These are phyloP conservation scores for Hyles euphorbiae DNA, from an alignment of 1,140 invertebrate genomes.

Conservation along the genomic window DNA sequence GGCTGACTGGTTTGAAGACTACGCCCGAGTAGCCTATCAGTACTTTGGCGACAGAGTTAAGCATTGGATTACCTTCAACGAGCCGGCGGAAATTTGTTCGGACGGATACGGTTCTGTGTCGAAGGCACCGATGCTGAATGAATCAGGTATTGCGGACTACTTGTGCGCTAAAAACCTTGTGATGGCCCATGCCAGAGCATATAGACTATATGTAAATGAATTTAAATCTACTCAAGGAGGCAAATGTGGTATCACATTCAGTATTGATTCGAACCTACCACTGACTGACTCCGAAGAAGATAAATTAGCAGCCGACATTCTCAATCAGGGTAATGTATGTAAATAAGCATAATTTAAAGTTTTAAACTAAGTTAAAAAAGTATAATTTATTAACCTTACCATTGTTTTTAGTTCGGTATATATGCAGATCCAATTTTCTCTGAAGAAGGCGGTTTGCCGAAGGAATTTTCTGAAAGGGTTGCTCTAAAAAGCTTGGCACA, in stretches of 20 bases:
- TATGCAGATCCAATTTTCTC: constrained; percentile 28
- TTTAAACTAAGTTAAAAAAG: too few relatives aligned
- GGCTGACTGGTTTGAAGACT: constrained; percentile 69
- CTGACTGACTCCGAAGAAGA: constrained; percentile 58
- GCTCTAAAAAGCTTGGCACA: constrained; percentile 62
- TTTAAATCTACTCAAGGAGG: constrained; percentile 45
- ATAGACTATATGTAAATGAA: constrained; percentile 43
- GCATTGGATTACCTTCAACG: constrained; percentile 64
- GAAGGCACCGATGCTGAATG: constrained; percentile 46
- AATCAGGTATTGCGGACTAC: constrained; percentile 55
- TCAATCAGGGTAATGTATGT: constrained; percentile 48
- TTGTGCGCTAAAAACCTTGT: constrained; percentile 68
- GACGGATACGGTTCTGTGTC: constrained; percentile 37
- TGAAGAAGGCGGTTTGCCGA: constrained; percentile 76
- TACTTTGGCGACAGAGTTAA: constrained; percentile 65
- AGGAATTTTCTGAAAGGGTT: constrained; percentile 67
- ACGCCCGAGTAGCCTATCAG: constrained; percentile 61
- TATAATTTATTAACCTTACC: not conserved
- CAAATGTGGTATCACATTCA: constrained; percentile 10
- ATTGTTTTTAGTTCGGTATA: constrained; percentile 15
- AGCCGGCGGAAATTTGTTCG: constrained; percentile 44
- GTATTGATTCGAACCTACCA: constrained; percentile 69
- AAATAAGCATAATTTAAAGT: too few relatives aligned
- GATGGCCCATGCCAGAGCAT: constrained; percentile 74
- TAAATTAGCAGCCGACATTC: constrained; percentile 62